Base-by-base conservation (phyloP, 2,888 invertebrate species). In the Lottia scabra region DNA sequence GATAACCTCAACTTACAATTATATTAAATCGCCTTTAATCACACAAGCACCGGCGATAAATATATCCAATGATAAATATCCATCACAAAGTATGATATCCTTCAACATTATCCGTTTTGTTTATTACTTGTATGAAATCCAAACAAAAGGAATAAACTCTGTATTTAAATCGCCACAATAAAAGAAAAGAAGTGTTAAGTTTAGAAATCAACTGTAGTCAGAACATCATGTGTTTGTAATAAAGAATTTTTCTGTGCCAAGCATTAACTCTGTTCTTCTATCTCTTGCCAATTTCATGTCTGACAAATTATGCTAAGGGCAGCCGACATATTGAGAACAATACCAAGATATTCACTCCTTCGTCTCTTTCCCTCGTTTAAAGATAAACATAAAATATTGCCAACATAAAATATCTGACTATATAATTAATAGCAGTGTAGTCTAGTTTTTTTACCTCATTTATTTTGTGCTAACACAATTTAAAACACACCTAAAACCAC, bases 341-440 rank as follows among this genome's bases (percentile, higher is more conserved):
- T 56, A 56, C 19, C 56, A 12, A 38, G 38, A 38, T 38, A 38
- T 38, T 38, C 38, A 38, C 30, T 45, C 63, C 26, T 48, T 38
- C n/a, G 48, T 64, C 56, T 10, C 56, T 65, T 65, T 23, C 23
- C 48, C 19, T 48, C 26, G 30, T 27, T 26, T 67, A 56, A 56
- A n/a, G 30, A 67, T 27, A 48, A 46, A 30, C 67, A 27, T 62
- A 48, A 56, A 62, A 56, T 62, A 67, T 56, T 16, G 26, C 64
- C 64, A 26, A 64, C n/a, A n/a, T 46, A 44, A 56, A 56, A 43
- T 64, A 64, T 19, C 23, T 56, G 56, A 16, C 27, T 23, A 27
- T 48, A 27, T 30, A 23, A 23, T 19, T 16, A 46, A 46, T 38
- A 38, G 38, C 38, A 38, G 38, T 38, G 38, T 4, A 38, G 38